Percentiles rank a stretch among this genome's conserved stretches.
These are phyloP conservation scores for Drosophila tsacasi DNA, from an alignment of 1,140 invertebrate species.

Conservation along the genomic window DNA sequence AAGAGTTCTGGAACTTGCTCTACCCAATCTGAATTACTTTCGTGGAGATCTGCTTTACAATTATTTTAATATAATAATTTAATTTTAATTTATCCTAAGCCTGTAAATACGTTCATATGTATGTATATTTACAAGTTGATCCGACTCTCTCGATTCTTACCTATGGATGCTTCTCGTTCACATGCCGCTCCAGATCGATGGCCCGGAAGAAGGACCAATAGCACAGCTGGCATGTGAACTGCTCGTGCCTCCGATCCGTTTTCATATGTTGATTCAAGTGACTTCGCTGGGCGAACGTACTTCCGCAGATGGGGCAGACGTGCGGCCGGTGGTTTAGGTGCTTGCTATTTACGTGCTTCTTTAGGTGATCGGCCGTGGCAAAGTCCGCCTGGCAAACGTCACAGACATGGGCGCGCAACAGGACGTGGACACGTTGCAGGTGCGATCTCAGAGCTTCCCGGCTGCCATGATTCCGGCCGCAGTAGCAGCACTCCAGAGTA, in stretches of 20 bases:
- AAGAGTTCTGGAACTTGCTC: not conserved
- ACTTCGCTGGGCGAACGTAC: conserved; percentile 49
- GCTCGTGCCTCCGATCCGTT: conserved; percentile 29
- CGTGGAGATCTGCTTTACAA: no score
- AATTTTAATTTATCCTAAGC: not conserved
- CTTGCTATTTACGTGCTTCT: conserved; percentile 53
- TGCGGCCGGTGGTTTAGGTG: conserved; percentile 39
- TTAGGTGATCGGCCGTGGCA: conserved; percentile 64
- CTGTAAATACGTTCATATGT: no score
- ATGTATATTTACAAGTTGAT: not conserved
- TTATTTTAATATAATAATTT: not conserved
- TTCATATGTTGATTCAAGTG: conserved; percentile 57
- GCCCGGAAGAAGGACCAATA: conserved; percentile 56
- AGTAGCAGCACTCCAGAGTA: conserved; percentile 60
- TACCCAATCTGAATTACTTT: no score
- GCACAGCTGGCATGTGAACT: conserved; percentile 44
- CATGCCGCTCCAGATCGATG: conserved; percentile 58
- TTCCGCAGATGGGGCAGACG: conserved; percentile 53
- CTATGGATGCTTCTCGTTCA: conserved; percentile 29
- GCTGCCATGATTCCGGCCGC: conserved; percentile 46
- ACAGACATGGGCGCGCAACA: conserved; percentile 59
- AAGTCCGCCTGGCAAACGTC: conserved; percentile 52
- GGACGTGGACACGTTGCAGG: conserved; percentile 61
- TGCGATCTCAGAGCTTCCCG: conserved; percentile 60
- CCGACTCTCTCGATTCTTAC: not conserved